phyloP scores from a whole-genome alignment of 2,888 invertebrate species.

The Athalia rosae region DNA sequence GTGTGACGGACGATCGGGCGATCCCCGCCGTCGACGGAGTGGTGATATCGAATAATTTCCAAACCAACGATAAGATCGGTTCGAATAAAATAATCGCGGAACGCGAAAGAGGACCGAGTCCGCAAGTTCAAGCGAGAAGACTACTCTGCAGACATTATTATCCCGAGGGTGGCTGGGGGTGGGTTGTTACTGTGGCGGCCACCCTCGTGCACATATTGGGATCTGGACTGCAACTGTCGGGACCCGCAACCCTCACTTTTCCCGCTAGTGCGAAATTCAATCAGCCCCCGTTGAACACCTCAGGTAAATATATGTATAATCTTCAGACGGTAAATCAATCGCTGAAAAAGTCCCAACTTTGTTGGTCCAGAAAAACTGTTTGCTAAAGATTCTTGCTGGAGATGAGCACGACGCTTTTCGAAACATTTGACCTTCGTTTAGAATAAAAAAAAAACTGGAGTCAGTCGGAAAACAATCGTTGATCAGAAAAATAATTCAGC shows the following conservation, averaged over 20 bases:
- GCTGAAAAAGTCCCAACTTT: too few relatives aligned
- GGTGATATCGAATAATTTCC: conserved; percentile 30
- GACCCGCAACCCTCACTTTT: conserved; percentile 60
- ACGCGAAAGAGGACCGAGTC: conserved; percentile 50
- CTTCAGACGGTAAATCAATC: not conserved
- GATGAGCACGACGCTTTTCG: too few relatives aligned
- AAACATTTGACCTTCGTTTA: too few relatives aligned
- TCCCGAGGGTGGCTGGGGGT: conserved; percentile 92
- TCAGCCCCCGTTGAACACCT: conserved; percentile 63
- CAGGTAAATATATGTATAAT: conserved; percentile 56
- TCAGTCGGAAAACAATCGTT: too few relatives aligned
- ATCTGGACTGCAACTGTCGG: conserved; percentile 84
- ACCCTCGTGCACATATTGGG: conserved; percentile 82
- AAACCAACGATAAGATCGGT: conserved; percentile 22
- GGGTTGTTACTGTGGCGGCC: conserved; percentile 82
- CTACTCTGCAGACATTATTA: conserved; percentile 86
- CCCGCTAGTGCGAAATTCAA: conserved; percentile 64
- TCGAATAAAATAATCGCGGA: not conserved
- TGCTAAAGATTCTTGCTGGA: too few relatives aligned
- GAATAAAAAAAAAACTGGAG: too few relatives aligned
- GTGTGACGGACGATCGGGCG: too few relatives aligned
- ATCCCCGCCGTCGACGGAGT: not conserved
- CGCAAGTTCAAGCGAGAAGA: conserved; percentile 79
- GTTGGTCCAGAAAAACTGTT: too few relatives aligned
- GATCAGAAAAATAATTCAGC: too few relatives aligned